Evolutionary conservation across 1,140 invertebrate genomes (phyloP), one percentile per base, ranked within the genome.

Genomic region (Hycleus cichorii): DNA sequence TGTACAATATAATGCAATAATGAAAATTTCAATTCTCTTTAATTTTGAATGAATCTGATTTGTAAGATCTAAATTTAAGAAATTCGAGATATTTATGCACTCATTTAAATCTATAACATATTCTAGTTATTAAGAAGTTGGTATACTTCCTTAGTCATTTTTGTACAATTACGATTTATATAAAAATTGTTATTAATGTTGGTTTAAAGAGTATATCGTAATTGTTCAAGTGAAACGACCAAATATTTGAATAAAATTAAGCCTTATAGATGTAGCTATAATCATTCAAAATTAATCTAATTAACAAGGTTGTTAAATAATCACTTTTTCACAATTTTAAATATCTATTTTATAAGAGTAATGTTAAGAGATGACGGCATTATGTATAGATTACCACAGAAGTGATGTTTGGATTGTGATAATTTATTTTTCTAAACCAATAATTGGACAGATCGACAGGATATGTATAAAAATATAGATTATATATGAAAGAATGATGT

Each of bases 361-460:
- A 26, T 53, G 38, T 42, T 24, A 1, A 48, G 4, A 38, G 8
- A 53, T 51, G 4, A 32, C 7, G 32, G 32, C 32, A 32, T 32
- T 32, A 7, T 3, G 32, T 32, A 32, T 32, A 7, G 32, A 5
- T 32, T 42, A 42, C 10, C 47, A 39, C 25, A 55, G 52, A 55
- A 32, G 52, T 55, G 52, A 55, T 55, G 52, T 12, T 49, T 57
- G 62, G 64, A 60, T 59, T 66, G 64, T 68, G 64, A 66, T 66
- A 66, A 54, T 62, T 67, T 68, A 66, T 66, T 68, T 68, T 68
- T 68, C 46, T 68, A 65, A 32, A 32, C 47, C 53, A 40, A 10
- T 42, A 58, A 64, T 56, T 58, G 64, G 48, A 64, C 51, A 32
- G 32, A 32, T 5, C 4, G 32, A 32, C 4, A 65, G 58, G 61